These are phyloP conservation scores for Antigone vipio DNA, from an alignment of 2,113 vertebrate genomes.

Conservation along the genomic window DNA sequence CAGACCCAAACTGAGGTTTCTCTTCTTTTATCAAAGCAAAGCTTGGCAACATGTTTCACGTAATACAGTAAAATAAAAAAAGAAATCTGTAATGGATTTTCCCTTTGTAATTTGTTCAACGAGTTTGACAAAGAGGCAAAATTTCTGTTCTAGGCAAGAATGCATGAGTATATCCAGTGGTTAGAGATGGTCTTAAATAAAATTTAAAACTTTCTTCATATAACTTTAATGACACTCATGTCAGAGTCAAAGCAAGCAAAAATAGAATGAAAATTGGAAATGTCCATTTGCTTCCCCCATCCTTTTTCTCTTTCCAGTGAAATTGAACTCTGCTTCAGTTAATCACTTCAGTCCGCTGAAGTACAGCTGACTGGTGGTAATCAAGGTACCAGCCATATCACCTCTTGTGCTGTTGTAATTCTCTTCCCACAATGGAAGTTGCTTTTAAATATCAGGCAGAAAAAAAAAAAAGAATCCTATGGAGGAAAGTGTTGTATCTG, in stretches of 20 bases:
- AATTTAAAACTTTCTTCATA: background rate
- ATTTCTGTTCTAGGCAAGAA: background rate
- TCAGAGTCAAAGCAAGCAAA: background rate
- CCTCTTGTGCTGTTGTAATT: background rate
- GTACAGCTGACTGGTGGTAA: background rate
- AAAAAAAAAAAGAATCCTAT: background rate
- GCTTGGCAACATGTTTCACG: background rate
- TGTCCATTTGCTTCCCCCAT: background rate
- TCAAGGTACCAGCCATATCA: background rate
- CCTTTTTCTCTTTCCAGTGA: background rate
- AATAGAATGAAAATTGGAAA: background rate
- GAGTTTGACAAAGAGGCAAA: background rate
- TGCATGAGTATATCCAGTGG: background rate
- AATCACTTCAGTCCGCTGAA: background rate
- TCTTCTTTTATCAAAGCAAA: background rate
- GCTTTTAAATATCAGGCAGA: background rate
- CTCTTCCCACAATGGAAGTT: background rate
- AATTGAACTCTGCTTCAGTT: background rate
- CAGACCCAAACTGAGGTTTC: background rate
- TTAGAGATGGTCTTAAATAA: background rate
- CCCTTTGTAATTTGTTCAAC: background rate
- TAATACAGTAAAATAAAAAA: background rate
- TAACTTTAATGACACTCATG: background rate
- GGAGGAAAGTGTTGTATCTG: background rate
- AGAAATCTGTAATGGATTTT: background rate